Evolutionary conservation across 2,888 invertebrate species (phyloP), one percentile per base, ranked within the genome.

Genomic region (Drosophila nr. perissopoda): DNA sequence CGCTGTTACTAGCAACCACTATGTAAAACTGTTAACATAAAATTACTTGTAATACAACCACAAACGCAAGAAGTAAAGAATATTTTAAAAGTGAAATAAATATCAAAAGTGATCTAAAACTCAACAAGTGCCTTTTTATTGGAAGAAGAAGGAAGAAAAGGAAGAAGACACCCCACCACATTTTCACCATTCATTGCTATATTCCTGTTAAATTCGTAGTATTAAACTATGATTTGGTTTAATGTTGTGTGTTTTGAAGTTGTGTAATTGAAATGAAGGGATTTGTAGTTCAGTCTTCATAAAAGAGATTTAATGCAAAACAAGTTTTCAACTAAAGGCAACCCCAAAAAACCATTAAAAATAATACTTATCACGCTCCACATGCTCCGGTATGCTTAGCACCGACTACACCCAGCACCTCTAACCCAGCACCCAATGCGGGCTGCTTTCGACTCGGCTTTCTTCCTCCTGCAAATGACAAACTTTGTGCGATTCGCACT

Each of bases 291-390:
- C 36, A 38, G 52, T 63, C 56, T 38, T 46, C 62, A 56, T 66
- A 54, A 56, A 40, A 57, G 36, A 27, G 34, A 64, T 33, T 21
- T 63, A 58, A 70, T 54, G 66, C 75, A 64, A 74, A 31, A 42
- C 42, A 67, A 78, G 76, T 72, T 71, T 49, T 54, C 52, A 46
- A 63, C 52, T 63, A 64, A 75, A 53, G 59, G 58, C 72, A 64
- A 58, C 73, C 67, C 33, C 29, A 63, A 78, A 75, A 81, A 66
- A 68, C 79, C 88, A 83, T 83, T 81, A 74, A 83, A 84, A 81
- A 86, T 89, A 89, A 75, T 83, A 83, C 89, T 89, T 84, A 84
- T 89, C 87, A 83, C 76, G 73, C 82, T 86, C 73, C 70, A 79
- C 87, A 83, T 11, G 33, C 83, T 81, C 70, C 61, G 75, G 71